Evolutionary conservation across 1,140 invertebrate species (phyloP), one percentile per base, ranked within the genome.

Genomic region (Bombus sibiricus): DNA sequence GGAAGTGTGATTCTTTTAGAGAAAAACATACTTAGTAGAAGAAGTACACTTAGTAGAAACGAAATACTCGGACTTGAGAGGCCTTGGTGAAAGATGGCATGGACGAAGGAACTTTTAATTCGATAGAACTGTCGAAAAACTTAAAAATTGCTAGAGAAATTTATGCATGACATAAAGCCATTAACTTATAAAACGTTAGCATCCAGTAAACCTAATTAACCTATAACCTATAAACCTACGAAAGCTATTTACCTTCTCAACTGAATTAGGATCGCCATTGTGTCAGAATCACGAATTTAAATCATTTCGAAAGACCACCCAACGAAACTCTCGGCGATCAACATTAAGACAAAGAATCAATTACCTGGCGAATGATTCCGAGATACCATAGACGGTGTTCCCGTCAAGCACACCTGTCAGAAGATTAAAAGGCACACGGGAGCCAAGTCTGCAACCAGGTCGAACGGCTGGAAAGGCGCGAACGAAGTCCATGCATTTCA

Each of bases 401-500:
- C 96, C 98, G 93, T 98, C 98, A 43, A 98, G 95, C 57, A 97
- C 97, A 47, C 97, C 97, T 18, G 98, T 98, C 37, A 98, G 94
- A 18, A 97, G 97, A 92, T 98, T 98, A 94, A 97, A 98, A 79
- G 97, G 97, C 59, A 96, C 95, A 87, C 97, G 96, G 10, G 97
- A 97, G 80, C 97, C 97, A 83, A 98, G 96, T 91, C 97, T 96
- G 94, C 98, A 99, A 84, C 97, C 98, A 39, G 98, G 97, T 90
- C 98, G 95, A 4, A 97, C 97, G 0, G 97, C 98, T 13, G 98
- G 98, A 94, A 98, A 98, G 39, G 97, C 98, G 87, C 98, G 95
- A 3, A 98, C 98, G 89, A 98, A 99, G 94, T 98, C 97, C 92
- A 98, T 97, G 92, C 98, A 99, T 90, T 97, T 97, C 28, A 98